Base-by-base conservation (phyloP, 2,797 vertebrate species). In the Sparus aurata region DNA sequence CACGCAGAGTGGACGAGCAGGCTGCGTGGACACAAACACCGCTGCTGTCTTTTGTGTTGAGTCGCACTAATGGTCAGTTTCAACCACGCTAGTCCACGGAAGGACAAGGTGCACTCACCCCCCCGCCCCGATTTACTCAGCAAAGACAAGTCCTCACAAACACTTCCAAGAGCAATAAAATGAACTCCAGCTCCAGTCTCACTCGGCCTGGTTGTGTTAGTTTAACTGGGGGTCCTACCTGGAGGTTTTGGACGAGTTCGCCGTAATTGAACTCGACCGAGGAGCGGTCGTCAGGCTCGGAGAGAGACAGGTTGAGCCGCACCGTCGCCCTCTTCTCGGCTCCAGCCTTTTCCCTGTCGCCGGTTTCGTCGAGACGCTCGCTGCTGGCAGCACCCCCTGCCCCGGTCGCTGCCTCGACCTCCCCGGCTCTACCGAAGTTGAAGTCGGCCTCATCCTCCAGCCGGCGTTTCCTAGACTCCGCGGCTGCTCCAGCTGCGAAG, bases 241-340 rank as follows among this genome's bases (percentile, higher is more conserved):
- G 92, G 53, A 92, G 83, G 84, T 92, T 96, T 80, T 96, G 94
- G 85, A 99, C 83, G 90, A 99, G 96, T 94, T 99, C 97, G 13
- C 95, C 96, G 93, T 99, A 99, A 91, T 97, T 99, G 90, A 97
- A 98, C 95, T 99, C 98, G 83, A 96, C 96, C 79, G 97, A 98
- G 88, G 96, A 95, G 78, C 96, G 96, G 79, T 99, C 98, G 77
- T 96, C 97, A 8, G 97, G 97, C 87, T 98, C 98, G 83, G 96
- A 95, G 82, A 98, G 96, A 86, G 94, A 91, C 89, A 98, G 95
- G 94, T 96, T 95, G 90, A 98, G 93, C 84, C 98, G 95, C 89
- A 98, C 96, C 6, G 97, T 98, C 92, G 94, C 93, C 87, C 87
- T 95, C 92, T 78, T 95, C 91, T 94, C 87, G 78, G 82, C 91